A percentile compares a stretch with the other conserved stretches of the same genome.
Conservation (phyloP, 2,888 invertebrate genomes). For the Argyresthia goedartella region DNA sequence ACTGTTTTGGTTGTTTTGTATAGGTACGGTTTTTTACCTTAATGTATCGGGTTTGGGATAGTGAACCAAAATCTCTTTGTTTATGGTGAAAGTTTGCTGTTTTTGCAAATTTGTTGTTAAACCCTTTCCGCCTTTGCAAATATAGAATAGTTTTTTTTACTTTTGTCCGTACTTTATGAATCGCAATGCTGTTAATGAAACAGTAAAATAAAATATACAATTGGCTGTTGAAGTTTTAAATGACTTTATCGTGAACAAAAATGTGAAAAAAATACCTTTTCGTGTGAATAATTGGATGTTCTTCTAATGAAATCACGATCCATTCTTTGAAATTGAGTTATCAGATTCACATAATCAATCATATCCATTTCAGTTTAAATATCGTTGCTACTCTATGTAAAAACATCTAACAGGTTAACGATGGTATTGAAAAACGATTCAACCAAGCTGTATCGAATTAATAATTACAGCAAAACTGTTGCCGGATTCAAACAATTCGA, state of each 20-base stretch:
- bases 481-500: constrained; percentile 20
- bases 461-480: constrained; percentile 54
- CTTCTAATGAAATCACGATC: constrained; percentile 11
- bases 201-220: constrained; percentile 13
- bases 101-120: constrained; percentile 30
- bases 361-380: neutral
- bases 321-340: neutral
- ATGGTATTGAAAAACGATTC: constrained; percentile 20
- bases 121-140: constrained; percentile 45
- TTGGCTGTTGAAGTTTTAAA: constrained; percentile 1
- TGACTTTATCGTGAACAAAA: neutral
- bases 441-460: constrained; percentile 55
- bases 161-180: constrained; percentile 10
- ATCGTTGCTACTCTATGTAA: neutral
- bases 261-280: neutral
- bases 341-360: neutral
- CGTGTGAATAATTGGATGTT: neutral
- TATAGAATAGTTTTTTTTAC: constrained; percentile 14
- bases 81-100: constrained; percentile 46
- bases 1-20: constrained; percentile 10
- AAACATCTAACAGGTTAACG: neutral
- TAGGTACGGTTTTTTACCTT: constrained; percentile 28
- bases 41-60: constrained; percentile 25
- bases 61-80: constrained; percentile 41
- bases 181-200: constrained; percentile 16